These are phyloP conservation scores for Epinephelus fuscoguttatus DNA, from an alignment of 2,113 vertebrate species.

Conservation along the genomic window DNA sequence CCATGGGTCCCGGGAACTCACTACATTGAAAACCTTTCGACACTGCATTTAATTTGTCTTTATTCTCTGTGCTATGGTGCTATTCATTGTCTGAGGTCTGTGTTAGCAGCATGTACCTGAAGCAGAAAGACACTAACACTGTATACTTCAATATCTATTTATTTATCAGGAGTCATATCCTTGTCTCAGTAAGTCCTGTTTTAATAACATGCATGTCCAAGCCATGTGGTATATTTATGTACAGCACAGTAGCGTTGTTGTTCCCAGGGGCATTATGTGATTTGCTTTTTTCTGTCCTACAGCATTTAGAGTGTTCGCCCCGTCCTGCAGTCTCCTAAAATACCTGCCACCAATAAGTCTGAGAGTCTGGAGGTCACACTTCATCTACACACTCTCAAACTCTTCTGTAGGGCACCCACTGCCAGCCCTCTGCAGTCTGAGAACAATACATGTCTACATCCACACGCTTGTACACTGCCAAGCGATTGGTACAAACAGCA, in stretches of 20 bases:
- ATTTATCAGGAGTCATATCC: no score
- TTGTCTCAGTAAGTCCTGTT: no score
- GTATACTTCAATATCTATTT: no score
- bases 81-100: no score
- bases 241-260: background rate
- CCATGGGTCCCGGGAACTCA: no score
- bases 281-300: background rate
- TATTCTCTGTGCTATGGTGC: no score
- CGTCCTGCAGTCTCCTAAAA: background rate
- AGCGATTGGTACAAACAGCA: background rate
- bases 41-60: no score
- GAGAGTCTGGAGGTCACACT: background rate
- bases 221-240: background rate
- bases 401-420: background rate
- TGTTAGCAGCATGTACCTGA: no score
- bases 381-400: background rate
- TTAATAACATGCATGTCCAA: background rate
- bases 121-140: no score
- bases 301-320: no score
- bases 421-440: background rate
- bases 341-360: background rate
- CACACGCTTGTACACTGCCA: no score
- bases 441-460: background rate
- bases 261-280: background rate
- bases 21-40: no score